Conservation (phyloP, 2,113 vertebrate species). For the Oryzias curvinotus region DNA sequence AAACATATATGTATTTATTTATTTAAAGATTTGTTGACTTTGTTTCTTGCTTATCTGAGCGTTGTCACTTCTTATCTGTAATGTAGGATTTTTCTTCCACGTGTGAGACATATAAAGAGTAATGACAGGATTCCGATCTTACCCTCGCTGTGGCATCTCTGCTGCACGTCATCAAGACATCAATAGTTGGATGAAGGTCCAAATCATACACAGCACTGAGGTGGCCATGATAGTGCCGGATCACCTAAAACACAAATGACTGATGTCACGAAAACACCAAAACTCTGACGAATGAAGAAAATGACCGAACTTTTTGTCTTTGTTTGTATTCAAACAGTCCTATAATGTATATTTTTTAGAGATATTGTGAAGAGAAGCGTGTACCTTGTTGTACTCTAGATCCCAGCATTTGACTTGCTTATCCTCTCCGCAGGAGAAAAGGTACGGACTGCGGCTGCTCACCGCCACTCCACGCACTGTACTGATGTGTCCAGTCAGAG, state of each 20-base stretch:
- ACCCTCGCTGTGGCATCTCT: constrained; percentile 94
- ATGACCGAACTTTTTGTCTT: no score
- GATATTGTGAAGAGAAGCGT: background rate
- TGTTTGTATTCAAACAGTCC: no score
- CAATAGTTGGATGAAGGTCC: constrained; percentile 95
- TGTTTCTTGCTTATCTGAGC: no score
- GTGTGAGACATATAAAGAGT: background rate
- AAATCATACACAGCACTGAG: constrained; percentile 95
- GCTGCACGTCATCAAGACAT: constrained; percentile 95
- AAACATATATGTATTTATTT: no score
- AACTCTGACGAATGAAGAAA: background rate
- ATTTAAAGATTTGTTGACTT: no score
- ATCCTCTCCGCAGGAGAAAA: constrained; percentile 98
- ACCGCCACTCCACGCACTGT: constrained; percentile 95
- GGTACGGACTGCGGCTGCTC: constrained; percentile 90
- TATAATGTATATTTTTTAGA: no score
- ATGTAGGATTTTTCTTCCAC: no score
- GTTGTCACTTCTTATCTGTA: no score
- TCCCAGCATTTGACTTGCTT: constrained; percentile 99
- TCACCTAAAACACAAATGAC: constrained; percentile 79
- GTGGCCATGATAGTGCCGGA: constrained; percentile 97
- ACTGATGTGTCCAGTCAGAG: constrained; percentile 95
- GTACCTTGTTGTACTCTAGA: constrained; percentile 97
- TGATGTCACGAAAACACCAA: background rate
- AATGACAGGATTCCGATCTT: constrained; percentile 17